A percentile compares a stretch with the other conserved stretches of the same genome.
Conservation (phyloP, 2,797 vertebrate genomes). For the Sebastes oblongus region DNA sequence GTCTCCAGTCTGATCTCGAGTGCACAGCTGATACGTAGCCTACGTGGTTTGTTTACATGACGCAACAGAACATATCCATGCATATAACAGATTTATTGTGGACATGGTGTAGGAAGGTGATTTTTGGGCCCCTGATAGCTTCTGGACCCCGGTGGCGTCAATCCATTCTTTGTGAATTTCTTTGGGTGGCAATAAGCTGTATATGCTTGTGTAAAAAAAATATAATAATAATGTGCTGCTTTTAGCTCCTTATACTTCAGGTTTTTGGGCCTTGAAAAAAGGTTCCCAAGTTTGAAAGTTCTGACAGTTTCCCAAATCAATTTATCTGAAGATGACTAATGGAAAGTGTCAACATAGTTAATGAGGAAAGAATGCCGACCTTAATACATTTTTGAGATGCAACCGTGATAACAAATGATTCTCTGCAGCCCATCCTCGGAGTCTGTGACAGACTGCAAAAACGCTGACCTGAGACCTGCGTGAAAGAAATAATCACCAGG, state of each 20-base stretch:
- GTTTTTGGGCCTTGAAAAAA: neutral
- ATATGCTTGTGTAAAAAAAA: neutral
- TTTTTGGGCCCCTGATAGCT: no score
- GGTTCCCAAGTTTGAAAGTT: conserved; percentile 5
- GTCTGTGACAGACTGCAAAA: conserved; percentile 33
- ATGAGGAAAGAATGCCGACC: conserved; percentile 45
- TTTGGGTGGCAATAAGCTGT: neutral
- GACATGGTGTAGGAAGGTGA: no score
- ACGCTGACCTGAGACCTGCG: conserved; percentile 44
- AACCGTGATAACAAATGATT: conserved; percentile 46
- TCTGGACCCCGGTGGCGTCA: no score
- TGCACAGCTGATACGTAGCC: neutral
- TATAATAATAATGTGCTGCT: neutral
- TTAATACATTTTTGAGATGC: conserved; percentile 44
- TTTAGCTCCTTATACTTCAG: neutral
- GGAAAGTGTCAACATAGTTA: conserved; percentile 37
- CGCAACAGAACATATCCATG: no score
- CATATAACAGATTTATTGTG: no score
- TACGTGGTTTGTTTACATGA: neutral
- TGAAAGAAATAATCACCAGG: conserved; percentile 60
- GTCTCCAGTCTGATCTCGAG: no score
- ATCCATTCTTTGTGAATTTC: neutral
- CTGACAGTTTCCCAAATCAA: conserved; percentile 17
- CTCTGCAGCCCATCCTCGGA: neutral
- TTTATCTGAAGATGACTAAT: conserved; percentile 39